Evolutionary conservation across 2,888 invertebrate genomes (phyloP).

Genomic region (Hedya salicella): DNA sequence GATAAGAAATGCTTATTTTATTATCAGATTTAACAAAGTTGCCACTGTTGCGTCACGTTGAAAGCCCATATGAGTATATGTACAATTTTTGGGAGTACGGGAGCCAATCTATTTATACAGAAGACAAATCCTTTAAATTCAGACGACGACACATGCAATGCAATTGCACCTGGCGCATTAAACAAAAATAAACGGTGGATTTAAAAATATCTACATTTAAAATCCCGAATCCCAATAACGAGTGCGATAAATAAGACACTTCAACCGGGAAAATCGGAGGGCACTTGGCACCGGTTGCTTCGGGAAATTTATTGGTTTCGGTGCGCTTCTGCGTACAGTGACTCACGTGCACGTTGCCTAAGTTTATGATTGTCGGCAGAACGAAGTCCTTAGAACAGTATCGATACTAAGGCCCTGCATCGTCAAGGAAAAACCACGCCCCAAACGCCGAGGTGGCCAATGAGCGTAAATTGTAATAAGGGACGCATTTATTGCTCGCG

Average conservation of each 20-base stretch:
- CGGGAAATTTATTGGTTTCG: slow-evolving; percentile 36
- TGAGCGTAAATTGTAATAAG: no score
- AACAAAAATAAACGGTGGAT: slow-evolving; percentile 32
- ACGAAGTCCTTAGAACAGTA: neutral
- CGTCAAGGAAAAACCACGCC: no score
- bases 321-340: slow-evolving; percentile 31
- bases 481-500: no score
- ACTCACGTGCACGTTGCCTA: slow-evolving; percentile 16
- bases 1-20: no score
- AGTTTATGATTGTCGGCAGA: slow-evolving; percentile 4
- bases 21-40: no score
- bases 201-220: slow-evolving; percentile 34
- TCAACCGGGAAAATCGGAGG: slow-evolving; percentile 38
- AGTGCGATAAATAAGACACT: slow-evolving; percentile 35
- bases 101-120: neutral
- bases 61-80: neutral
- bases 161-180: slow-evolving; percentile 35
- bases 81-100: neutral
- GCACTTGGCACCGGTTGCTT: slow-evolving; percentile 32
- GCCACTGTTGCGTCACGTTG: no score
- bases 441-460: no score
- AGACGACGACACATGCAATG: slow-evolving; percentile 3
- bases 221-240: slow-evolving; percentile 26
- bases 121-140: neutral
- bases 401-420: neutral